Evolutionary conservation across 2,888 invertebrate genomes (phyloP).

Genomic region (Drosophila recens): DNA sequence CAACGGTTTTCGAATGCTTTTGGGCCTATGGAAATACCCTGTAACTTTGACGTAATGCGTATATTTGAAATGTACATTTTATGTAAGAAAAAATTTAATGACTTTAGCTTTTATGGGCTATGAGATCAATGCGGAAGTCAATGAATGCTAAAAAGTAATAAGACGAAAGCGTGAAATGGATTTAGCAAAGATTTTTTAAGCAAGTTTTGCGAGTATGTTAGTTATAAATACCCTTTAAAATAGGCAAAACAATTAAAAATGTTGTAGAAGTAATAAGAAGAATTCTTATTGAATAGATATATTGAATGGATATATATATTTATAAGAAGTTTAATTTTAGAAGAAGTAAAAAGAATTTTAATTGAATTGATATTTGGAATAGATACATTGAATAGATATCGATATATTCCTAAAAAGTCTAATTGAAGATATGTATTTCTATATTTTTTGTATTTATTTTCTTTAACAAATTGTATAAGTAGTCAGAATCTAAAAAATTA

Average conservation of each 20-base stretch:
- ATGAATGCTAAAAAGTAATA: conserved; percentile 4
- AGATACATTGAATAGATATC: too few relatives aligned
- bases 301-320: too few relatives aligned
- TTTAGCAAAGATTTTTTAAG: conserved; percentile 13
- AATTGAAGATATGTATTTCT: too few relatives aligned
- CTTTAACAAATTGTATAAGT: too few relatives aligned
- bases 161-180: conserved; percentile 36
- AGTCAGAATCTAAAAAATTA: background rate
- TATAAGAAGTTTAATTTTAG: too few relatives aligned
- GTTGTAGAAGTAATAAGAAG: too few relatives aligned
- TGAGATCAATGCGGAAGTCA: conserved; percentile 19
- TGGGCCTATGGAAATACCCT: conserved; percentile 11
- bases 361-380: too few relatives aligned
- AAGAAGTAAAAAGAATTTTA: too few relatives aligned
- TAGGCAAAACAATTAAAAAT: too few relatives aligned
- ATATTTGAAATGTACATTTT: background rate
- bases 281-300: too few relatives aligned
- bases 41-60: background rate
- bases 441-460: too few relatives aligned
- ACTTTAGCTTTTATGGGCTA: background rate
- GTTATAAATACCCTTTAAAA: background rate
- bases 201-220: background rate
- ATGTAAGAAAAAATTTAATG: conserved; percentile 7
- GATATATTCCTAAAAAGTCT: too few relatives aligned
- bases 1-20: conserved; percentile 1